phyloP scores from a whole-genome alignment of 2,888 invertebrate genomes.

The Cacoxenus indagator region DNA sequence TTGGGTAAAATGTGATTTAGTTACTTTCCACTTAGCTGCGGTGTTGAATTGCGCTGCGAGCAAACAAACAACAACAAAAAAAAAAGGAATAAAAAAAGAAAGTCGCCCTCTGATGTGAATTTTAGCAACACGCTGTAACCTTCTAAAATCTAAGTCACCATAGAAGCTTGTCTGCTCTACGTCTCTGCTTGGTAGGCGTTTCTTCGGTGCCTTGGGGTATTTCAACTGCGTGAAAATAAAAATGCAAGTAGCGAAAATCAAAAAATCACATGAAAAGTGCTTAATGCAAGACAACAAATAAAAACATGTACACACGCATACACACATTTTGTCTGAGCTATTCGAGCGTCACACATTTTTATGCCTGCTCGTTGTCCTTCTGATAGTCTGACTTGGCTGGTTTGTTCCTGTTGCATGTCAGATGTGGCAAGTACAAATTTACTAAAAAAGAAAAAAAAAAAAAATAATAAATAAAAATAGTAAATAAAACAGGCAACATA shows the following conservation, averaged over 20 bases:
- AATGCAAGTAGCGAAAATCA: not conserved
- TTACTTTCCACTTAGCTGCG: conserved; percentile 14
- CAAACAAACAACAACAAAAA: not conserved
- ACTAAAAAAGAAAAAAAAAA: too few relatives aligned
- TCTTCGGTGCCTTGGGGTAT: not conserved
- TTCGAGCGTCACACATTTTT: too few relatives aligned
- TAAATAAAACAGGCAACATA: not conserved
- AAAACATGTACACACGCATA: not conserved
- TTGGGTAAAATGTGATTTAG: conserved; percentile 24
- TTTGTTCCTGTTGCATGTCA: conserved; percentile 11
- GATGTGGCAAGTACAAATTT: not conserved
- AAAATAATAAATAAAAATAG: too few relatives aligned
- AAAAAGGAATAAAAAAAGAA: not conserved
- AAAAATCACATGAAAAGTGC: not conserved
- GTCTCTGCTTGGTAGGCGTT: not conserved
- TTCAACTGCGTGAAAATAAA: not conserved
- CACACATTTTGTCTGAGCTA: too few relatives aligned
- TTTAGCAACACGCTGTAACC: not conserved
- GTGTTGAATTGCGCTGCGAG: conserved; percentile 22
- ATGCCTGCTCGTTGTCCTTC: too few relatives aligned
- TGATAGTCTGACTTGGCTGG: too few relatives aligned
- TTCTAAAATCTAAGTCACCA: not conserved
- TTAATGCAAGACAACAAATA: not conserved
- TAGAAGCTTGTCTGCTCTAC: not conserved
- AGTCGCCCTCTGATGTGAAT: not conserved